phyloP scores from a whole-genome alignment of 2,888 invertebrate species.

The Phragmatobia fuliginosa region DNA sequence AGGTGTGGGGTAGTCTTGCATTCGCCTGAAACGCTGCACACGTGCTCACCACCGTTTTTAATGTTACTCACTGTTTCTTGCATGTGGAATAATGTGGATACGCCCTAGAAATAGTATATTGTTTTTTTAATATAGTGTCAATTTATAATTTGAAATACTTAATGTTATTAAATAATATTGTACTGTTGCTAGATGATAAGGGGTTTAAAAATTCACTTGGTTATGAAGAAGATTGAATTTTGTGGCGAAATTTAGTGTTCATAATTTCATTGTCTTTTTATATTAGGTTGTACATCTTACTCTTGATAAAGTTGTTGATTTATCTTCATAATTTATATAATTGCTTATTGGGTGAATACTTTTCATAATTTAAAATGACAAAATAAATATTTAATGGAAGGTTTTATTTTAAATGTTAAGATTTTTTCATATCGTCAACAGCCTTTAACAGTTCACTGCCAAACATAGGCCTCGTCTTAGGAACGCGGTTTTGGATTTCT shows the following conservation, averaged over 20 bases:
- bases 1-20: conserved; percentile 45
- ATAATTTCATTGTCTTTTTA: background rate
- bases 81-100: conserved; percentile 36
- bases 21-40: conserved; percentile 53
- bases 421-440: no score
- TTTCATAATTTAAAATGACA: no score
- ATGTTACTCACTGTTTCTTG: conserved; percentile 46
- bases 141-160: no score
- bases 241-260: background rate
- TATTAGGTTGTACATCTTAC: background rate
- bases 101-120: background rate
- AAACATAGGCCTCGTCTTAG: no score
- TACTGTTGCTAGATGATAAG: background rate
- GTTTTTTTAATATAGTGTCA: background rate
- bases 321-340: no score
- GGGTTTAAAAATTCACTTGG: background rate
- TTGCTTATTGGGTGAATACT: no score
- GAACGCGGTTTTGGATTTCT: no score
- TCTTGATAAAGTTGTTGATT: background rate
- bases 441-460: no score
- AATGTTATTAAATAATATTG: background rate
- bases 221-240: background rate
- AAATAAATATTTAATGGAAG: no score
- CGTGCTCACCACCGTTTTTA: conserved; percentile 55
- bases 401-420: no score